Base-by-base conservation (phyloP, 92 coral and sea anemone genomes). In the Parazoanthus swiftii region DNA sequence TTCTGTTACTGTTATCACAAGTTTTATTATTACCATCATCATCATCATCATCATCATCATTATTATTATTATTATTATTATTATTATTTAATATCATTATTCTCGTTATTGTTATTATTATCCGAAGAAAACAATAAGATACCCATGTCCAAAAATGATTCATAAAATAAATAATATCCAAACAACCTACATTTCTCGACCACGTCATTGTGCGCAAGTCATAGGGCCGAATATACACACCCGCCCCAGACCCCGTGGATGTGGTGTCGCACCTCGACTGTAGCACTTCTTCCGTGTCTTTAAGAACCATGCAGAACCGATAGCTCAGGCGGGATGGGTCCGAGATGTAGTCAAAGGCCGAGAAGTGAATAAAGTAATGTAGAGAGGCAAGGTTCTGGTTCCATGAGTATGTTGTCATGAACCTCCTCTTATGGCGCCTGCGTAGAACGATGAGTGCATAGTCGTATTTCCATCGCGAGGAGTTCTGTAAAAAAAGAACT, bases 221-320 rank as follows among this genome's bases (percentile, higher is more conserved):
- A 66, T 86, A 90, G 33, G 88, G 82, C 75, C 84, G 92, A 88
- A 86, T 86, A 46, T 90, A 90, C 25, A 90, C 90, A 5, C 92
- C 92, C 66, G 92, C 92, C 36, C 92, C 92, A 54, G 89, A 79
- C 1, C 82, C 89, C 83, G 43, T 20, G 33, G 76, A 82, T 16
- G 79, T 73, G n/a, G 89, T 48, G 76, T 82, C 84, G 33, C 92
- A 90, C 39, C 82, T 81, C 15, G 79, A 73, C 5, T 81, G 85
- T 23, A 90, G 70, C 73, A 90, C 76, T 8, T 88, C 89, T 21
- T 81, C 88, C 0, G 86, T 81, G 11, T 77, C 87, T 42, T 82
- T 88, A 23, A 85, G 76, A 14, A 65, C 87, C 77, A 81, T 66
- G 68, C 90, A 90, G 73, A 86, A 85, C 36, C 92, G 38, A 42